phyloP scores from a whole-genome alignment of 1,140 invertebrate species.

The Coenobita brevimanus region DNA sequence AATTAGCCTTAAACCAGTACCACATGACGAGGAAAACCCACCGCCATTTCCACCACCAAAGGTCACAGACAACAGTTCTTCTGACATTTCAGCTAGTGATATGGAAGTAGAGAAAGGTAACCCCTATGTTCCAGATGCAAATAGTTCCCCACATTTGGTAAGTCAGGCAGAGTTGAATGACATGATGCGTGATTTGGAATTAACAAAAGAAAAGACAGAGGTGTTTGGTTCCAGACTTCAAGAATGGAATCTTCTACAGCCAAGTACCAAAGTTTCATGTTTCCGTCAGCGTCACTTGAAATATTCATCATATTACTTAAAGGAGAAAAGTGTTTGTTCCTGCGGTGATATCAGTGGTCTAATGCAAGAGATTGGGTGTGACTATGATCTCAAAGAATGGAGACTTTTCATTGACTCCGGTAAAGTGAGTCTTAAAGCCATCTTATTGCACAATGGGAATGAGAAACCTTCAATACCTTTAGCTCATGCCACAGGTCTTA shows the following conservation, averaged over 20 bases:
- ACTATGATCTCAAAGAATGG: slow-evolving; percentile 26
- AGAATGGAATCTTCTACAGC: too few species aligned
- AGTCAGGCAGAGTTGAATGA: slow-evolving; percentile 6
- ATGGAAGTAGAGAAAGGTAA: slow-evolving; percentile 15
- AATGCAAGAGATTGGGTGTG: slow-evolving; percentile 20
- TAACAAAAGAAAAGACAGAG: too few species aligned
- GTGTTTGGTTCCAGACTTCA: too few species aligned
- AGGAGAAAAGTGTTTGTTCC: background rate
- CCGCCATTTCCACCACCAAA: slow-evolving; percentile 31
- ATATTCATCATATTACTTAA: slow-evolving; percentile 4
- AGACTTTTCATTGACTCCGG: slow-evolving; percentile 29
- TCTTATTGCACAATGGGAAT: too few species aligned
- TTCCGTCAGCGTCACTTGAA: background rate
- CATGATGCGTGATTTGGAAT: too few species aligned
- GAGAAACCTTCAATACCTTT: too few species aligned
- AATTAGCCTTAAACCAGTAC: background rate
- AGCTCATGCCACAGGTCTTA: too few species aligned
- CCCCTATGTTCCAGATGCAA: background rate
- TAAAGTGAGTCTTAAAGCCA: too few species aligned
- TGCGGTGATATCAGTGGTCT: too few species aligned
- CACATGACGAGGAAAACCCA: slow-evolving; percentile 24
- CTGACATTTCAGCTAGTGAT: background rate
- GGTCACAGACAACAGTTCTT: slow-evolving; percentile 8
- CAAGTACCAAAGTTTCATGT: too few species aligned
- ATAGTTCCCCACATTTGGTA: slow-evolving; percentile 6